phyloP scores from a whole-genome alignment of 2,888 invertebrate species.

The Syritta pipiens region DNA sequence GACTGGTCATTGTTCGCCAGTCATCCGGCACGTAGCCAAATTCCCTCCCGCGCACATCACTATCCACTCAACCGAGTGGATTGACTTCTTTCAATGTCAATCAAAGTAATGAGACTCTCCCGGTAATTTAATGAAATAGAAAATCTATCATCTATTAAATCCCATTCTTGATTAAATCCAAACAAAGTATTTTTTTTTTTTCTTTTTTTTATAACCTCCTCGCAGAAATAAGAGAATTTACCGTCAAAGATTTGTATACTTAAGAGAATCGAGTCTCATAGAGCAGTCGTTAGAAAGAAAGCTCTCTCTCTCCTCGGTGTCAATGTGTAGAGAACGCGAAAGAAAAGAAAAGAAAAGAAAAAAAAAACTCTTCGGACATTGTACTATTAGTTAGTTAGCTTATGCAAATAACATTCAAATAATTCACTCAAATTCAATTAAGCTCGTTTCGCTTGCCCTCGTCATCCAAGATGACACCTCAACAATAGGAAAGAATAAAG shows the following conservation, averaged over 20 bases:
- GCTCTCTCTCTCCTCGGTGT: conserved; percentile 1
- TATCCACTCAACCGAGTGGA: too few relatives aligned
- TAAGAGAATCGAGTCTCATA: conserved; percentile 9
- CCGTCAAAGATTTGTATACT: conserved; percentile 20
- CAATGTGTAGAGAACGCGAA: neutral
- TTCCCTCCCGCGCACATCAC: too few relatives aligned
- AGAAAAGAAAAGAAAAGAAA: neutral
- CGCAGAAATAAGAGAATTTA: conserved; percentile 12
- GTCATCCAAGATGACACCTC: neutral
- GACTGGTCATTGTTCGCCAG: too few relatives aligned
- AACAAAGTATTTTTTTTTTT: too few relatives aligned
- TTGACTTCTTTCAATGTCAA: neutral
- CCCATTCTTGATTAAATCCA: too few relatives aligned
- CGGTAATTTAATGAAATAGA: too few relatives aligned
- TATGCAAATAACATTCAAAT: conserved; percentile 4
- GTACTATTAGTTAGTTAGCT: neutral
- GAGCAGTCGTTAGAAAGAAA: conserved; percentile 16
- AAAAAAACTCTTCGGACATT: neutral
- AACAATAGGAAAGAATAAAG: neutral
- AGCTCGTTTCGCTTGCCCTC: neutral
- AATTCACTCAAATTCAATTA: neutral
- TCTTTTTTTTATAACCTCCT: too few relatives aligned
- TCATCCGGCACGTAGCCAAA: conserved; percentile 4
- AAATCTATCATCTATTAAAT: too few relatives aligned
- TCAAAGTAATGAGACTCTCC: too few relatives aligned